These are phyloP conservation scores for Steinernema hermaphroditum DNA, from an alignment of 2,888 invertebrate genomes.

Conservation along the genomic window DNA sequence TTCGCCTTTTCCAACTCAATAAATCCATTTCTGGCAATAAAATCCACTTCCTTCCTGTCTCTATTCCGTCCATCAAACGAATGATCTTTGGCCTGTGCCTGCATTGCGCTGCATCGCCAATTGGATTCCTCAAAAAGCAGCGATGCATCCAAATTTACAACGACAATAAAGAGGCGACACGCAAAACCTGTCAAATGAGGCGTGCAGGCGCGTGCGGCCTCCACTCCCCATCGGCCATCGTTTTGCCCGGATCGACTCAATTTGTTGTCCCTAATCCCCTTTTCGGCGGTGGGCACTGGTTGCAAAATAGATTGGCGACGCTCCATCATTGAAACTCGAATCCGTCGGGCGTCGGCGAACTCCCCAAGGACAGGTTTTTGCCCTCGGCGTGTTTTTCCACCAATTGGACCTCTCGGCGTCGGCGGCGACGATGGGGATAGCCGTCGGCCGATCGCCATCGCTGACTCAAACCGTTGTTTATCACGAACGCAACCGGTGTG, in stretches of 20 bases:
- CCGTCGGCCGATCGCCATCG: background rate
- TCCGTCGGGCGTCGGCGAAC: background rate
- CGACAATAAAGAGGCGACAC: no score
- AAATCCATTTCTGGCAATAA: no score
- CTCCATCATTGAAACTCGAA: slow-evolving; percentile 27
- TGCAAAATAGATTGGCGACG: slow-evolving; percentile 17
- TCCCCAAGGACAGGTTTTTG: slow-evolving; percentile 22
- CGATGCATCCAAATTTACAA: no score
- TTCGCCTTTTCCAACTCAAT: no score
- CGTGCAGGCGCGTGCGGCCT: background rate
- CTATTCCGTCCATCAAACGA: no score
- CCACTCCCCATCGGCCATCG: no score
- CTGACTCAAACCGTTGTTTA: slow-evolving; percentile 29
- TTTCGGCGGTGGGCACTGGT: slow-evolving; percentile 2
- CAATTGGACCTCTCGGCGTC: background rate
- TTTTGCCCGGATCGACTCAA: background rate
- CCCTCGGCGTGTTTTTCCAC: slow-evolving; percentile 22
- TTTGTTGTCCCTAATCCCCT: slow-evolving; percentile 26
- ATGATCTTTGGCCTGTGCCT: no score
- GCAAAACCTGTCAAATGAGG: slow-evolving; percentile 15
- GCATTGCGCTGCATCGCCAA: no score
- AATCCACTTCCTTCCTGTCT: no score
- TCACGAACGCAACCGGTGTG: slow-evolving; percentile 5
- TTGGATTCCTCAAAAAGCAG: no score
- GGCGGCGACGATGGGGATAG: background rate